These are phyloP conservation scores for Diaprepes abbreviatus DNA, from an alignment of 2,888 invertebrate species.

Conservation along the genomic window DNA sequence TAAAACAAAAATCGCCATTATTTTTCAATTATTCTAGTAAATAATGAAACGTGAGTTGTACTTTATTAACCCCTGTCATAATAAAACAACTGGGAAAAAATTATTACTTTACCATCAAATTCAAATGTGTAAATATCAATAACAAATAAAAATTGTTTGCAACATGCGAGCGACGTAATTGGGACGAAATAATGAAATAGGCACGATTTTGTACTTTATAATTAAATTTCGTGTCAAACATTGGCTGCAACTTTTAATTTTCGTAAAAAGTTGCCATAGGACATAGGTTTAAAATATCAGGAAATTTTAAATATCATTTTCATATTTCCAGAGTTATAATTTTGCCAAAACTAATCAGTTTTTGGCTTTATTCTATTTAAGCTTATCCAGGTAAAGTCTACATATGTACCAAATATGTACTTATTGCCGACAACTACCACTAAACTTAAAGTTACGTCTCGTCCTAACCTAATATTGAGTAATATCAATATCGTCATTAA, in stretches of 20 bases:
- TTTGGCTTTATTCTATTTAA: no score
- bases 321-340: no score
- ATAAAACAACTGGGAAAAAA: slow-evolving; percentile 4
- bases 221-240: background rate
- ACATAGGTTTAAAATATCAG: no score
- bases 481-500: no score
- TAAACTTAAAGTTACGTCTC: no score
- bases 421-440: no score
- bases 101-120: background rate
- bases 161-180: slow-evolving; percentile 3
- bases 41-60: background rate
- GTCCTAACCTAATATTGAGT: no score
- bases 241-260: background rate
- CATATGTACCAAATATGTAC: no score
- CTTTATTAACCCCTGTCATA: background rate
- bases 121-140: slow-evolving; percentile 13
- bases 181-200: background rate
- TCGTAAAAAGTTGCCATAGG: background rate
- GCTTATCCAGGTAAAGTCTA: no score
- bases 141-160: slow-evolving; percentile 25
- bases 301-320: no score
- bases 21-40: background rate
- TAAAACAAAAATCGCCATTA: no score
- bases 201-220: background rate
- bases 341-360: no score